phyloP scores from a whole-genome alignment of 2,797 vertebrate species.

The Characodon lateralis region DNA sequence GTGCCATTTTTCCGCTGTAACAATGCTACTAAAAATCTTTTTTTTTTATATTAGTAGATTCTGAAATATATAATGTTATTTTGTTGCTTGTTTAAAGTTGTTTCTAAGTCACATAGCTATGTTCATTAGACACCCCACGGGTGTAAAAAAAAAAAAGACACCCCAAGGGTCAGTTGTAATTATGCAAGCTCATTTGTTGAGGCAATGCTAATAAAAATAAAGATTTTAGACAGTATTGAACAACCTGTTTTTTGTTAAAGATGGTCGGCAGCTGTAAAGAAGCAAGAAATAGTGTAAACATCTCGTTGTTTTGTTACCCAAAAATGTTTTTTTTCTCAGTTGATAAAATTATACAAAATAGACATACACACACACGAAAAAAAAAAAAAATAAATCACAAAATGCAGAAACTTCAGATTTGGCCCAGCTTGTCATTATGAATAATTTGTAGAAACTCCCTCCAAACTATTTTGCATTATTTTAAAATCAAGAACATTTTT shows the following conservation, averaged over 20 bases:
- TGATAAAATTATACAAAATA: too few species aligned
- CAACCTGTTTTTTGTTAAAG: neutral
- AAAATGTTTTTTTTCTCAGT: too few species aligned
- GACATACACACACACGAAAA: neutral
- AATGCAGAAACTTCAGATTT: neutral
- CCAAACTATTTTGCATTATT: neutral
- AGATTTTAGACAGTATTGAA: neutral
- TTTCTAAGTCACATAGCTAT: neutral
- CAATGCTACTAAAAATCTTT: neutral
- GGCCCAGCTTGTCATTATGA: neutral
- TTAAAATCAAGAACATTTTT: neutral
- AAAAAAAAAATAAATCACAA: neutral
- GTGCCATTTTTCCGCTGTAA: neutral
- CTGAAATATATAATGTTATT: neutral
- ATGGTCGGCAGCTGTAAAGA: neutral
- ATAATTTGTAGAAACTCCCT: neutral
- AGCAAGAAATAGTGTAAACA: neutral
- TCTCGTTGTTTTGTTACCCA: neutral
- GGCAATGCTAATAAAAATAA: neutral
- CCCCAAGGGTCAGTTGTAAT: neutral
- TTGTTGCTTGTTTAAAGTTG: neutral
- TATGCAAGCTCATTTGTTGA: neutral
- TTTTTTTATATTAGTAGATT: neutral
- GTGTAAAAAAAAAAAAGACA: neutral
- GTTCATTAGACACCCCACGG: neutral